Evolutionary conservation across 2,888 invertebrate genomes (phyloP).

Genomic region (Calameuta pallipes): DNA sequence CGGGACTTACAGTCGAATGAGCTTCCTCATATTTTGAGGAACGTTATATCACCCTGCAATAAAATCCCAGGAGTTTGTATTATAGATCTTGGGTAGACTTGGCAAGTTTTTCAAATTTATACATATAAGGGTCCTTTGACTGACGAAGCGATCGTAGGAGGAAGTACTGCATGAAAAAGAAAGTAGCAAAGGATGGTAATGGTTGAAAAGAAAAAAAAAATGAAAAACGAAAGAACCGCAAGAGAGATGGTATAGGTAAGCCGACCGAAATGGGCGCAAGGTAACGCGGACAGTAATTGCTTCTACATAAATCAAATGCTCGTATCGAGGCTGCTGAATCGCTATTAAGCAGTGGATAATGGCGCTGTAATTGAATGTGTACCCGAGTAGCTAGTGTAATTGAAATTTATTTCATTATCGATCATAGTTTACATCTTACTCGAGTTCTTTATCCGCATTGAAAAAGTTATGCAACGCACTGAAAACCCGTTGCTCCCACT

Average conservation of each 20-base stretch:
- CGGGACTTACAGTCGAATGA: not conserved
- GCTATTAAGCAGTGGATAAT: slow-evolving; percentile 14
- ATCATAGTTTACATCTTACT: slow-evolving; percentile 5
- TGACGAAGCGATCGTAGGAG: not conserved
- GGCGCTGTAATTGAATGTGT: not conserved
- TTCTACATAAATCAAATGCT: slow-evolving; percentile 13
- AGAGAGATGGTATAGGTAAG: slow-evolving; percentile 11
- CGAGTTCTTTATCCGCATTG: not conserved
- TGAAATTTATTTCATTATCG: slow-evolving; percentile 6
- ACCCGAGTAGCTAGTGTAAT: not conserved
- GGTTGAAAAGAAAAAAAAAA: slow-evolving; percentile 12
- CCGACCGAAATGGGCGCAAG: not conserved
- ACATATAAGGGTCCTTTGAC: not conserved
- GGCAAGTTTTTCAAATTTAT: not conserved
- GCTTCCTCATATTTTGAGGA: not conserved
- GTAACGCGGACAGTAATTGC: slow-evolving; percentile 4
- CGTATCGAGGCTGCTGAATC: slow-evolving; percentile 19
- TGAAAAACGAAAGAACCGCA: slow-evolving; percentile 25
- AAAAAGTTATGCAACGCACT: not conserved
- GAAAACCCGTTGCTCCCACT: not conserved
- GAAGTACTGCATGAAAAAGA: not conserved
- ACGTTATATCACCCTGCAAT: not conserved
- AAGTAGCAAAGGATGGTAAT: not conserved
- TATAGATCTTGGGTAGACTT: not conserved
- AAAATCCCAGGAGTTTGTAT: not conserved